phyloP scores from a whole-genome alignment of 2,888 invertebrate genomes.

The Autographa pulchrina region DNA sequence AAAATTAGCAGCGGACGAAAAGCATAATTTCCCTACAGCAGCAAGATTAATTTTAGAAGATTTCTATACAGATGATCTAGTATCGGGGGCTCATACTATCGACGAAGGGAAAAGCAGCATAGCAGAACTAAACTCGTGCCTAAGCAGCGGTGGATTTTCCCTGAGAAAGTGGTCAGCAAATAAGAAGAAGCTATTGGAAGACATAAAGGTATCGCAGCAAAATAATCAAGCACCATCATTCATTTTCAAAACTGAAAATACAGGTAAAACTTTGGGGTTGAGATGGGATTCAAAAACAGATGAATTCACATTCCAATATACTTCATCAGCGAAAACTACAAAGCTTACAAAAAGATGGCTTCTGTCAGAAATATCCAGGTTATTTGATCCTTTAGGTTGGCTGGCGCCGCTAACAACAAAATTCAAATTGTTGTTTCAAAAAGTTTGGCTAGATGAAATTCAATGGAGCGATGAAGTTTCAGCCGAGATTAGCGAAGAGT shows the following conservation, averaged over 20 bases:
- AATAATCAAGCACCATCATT: slow-evolving; percentile 17
- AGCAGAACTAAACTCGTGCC: slow-evolving; percentile 9
- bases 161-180: slow-evolving; percentile 15
- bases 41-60: too few relatives aligned
- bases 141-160: slow-evolving; percentile 11
- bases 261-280: slow-evolving; percentile 37
- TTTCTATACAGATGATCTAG: too few relatives aligned
- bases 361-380: slow-evolving; percentile 38
- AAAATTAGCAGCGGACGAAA: too few relatives aligned
- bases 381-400: slow-evolving; percentile 47
- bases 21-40: too few relatives aligned
- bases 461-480: slow-evolving; percentile 30
- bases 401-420: slow-evolving; percentile 32
- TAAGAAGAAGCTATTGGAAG: neutral
- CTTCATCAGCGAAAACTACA: neutral
- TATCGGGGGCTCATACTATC: neutral
- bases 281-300: slow-evolving; percentile 36
- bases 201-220: too few relatives aligned
- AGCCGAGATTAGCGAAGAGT: slow-evolving; percentile 14
- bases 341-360: slow-evolving; percentile 35
- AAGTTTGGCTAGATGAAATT: slow-evolving; percentile 15
- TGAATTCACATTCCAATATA: slow-evolving; percentile 27
- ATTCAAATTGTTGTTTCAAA: slow-evolving; percentile 41
- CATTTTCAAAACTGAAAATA: slow-evolving; percentile 29
- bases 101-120: slow-evolving; percentile 11